Evolutionary conservation across 2,797 vertebrate species (phyloP).

Genomic region (Potorous gilbertii): DNA sequence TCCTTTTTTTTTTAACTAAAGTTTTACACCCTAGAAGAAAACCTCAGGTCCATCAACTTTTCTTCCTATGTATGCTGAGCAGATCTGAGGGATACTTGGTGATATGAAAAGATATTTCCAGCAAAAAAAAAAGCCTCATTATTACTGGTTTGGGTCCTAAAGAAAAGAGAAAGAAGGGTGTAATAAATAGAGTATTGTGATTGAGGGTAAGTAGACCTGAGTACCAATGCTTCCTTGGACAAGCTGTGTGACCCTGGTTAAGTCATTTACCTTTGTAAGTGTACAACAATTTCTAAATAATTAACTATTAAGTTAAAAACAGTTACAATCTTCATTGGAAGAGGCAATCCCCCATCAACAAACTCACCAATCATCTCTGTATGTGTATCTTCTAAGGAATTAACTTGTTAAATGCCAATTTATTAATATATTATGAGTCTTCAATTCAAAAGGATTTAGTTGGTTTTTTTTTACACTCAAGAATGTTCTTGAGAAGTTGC

Average conservation of each 20-base stretch:
- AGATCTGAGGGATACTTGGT: background rate
- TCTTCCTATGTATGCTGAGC: background rate
- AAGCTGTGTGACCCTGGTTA: background rate
- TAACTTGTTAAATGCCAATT: background rate
- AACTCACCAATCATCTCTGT: background rate
- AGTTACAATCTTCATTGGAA: background rate
- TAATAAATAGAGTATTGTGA: background rate
- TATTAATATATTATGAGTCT: background rate
- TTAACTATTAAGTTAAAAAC: background rate
- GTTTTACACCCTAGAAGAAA: background rate
- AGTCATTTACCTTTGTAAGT: background rate
- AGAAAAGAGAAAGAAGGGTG: background rate
- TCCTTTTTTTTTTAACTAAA: background rate
- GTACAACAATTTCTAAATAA: background rate
- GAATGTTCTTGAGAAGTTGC: background rate
- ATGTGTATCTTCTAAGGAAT: background rate
- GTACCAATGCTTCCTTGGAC: background rate
- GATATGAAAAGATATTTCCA: background rate
- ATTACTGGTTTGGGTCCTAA: background rate
- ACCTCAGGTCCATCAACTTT: background rate
- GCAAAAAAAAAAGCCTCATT: background rate
- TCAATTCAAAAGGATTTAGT: background rate
- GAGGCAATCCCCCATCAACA: background rate
- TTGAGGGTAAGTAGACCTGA: background rate
- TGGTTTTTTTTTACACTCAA: background rate